These are phyloP conservation scores for Mesocentrotus franciscanus DNA, from an alignment of 53 echinoderm and acorn worm genomes.

Conservation along the genomic window DNA sequence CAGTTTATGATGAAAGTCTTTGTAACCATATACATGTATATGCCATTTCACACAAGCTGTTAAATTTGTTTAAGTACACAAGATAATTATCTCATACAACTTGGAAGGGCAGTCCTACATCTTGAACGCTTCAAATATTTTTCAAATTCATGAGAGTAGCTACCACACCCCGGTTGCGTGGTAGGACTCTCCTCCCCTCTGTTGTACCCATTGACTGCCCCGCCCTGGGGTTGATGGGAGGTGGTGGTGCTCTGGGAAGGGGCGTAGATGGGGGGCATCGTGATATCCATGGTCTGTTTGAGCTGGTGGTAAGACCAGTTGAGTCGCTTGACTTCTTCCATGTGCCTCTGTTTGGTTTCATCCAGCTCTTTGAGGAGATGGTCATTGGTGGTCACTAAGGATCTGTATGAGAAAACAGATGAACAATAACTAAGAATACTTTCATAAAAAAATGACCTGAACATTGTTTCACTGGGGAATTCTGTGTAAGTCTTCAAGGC, in stretches of 20 bases:
- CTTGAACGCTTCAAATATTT: neutral
- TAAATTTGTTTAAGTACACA: conserved; percentile 15
- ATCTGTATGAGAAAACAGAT: conserved; percentile 70
- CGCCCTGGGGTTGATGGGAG: neutral
- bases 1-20: too few relatives aligned
- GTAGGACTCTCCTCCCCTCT: neutral
- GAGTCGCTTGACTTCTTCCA: conserved; percentile 93
- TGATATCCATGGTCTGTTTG: conserved; percentile 84
- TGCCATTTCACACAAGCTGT: neutral
- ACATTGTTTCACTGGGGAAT: too few relatives aligned
- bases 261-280: neutral
- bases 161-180: neutral
- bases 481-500: too few relatives aligned
- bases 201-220: conserved; percentile 37
- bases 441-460: neutral
- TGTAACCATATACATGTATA: neutral
- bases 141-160: neutral
- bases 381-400: conserved; percentile 95
- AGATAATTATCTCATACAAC: neutral
- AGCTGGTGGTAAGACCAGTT: conserved; percentile 96
- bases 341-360: conserved; percentile 88
- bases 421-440: neutral
- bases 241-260: neutral
- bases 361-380: conserved; percentile 95
- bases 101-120: neutral